A percentile compares a stretch with the other conserved stretches of the same genome.
Evolutionary conservation across 2,888 invertebrate genomes (phyloP).

Genomic region (Poecilus cupreus): DNA sequence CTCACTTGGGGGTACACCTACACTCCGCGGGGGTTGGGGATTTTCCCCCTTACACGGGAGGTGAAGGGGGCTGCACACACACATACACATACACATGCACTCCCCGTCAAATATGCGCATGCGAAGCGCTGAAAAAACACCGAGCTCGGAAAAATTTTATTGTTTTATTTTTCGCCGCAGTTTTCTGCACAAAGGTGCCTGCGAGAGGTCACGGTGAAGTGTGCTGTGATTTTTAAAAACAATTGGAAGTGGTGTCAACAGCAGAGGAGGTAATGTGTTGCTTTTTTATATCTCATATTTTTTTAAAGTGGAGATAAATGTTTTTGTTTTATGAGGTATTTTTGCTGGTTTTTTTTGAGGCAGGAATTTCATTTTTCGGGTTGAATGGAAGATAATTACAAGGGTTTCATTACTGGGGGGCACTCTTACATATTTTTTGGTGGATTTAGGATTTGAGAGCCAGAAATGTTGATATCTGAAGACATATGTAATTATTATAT

Average conservation of each 20-base stretch:
- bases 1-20: slow-evolving; percentile 17
- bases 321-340: not conserved
- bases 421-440: no score
- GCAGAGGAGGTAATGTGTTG: slow-evolving; percentile 26
- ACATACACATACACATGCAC: slow-evolving; percentile 48
- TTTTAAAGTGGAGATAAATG: not conserved
- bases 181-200: slow-evolving; percentile 51
- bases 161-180: slow-evolving; percentile 58
- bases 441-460: no score
- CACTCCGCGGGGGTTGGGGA: not conserved
- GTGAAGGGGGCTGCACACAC: slow-evolving; percentile 4
- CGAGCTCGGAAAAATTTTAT: slow-evolving; percentile 55
- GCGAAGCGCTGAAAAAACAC: slow-evolving; percentile 53
- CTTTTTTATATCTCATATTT: not conserved
- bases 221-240: slow-evolving; percentile 32
- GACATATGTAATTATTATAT: no score
- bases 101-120: slow-evolving; percentile 53
- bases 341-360: not conserved
- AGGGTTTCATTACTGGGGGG: no score
- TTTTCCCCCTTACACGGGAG: not conserved
- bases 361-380: not conserved
- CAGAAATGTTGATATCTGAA: no score
- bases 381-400: not conserved
- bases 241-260: slow-evolving; percentile 1
- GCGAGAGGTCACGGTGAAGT: slow-evolving; percentile 43